phyloP scores from a whole-genome alignment of 2,113 vertebrate species.

The Pongo abelii region DNA sequence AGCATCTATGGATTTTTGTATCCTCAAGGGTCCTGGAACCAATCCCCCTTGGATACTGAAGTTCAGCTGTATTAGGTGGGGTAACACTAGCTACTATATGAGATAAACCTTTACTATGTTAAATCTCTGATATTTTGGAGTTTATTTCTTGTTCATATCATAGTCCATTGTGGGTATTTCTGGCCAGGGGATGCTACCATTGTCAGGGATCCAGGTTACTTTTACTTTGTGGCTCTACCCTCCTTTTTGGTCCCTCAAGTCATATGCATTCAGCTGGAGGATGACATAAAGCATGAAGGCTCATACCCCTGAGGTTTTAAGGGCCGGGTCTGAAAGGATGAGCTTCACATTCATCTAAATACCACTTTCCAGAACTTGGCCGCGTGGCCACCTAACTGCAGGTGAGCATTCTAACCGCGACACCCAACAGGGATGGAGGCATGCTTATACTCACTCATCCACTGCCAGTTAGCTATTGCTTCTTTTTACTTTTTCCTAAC shows the following conservation, averaged over 20 bases:
- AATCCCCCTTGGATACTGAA: background rate
- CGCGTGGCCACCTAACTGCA: rapidly evolving
- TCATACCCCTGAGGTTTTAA: background rate
- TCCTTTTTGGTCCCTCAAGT: too few relatives aligned
- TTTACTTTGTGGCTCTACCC: background rate
- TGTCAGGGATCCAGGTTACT: background rate
- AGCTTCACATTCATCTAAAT: background rate
- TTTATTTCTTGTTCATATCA: background rate
- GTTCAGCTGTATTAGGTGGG: background rate
- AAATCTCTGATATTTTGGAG: background rate
- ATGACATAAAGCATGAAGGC: background rate
- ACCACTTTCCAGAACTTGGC: too few relatives aligned
- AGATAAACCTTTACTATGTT: background rate
- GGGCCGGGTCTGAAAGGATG: background rate
- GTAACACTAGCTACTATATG: background rate
- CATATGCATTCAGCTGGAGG: background rate
- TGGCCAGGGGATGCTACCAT: background rate
- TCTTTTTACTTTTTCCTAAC: background rate
- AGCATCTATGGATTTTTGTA: background rate
- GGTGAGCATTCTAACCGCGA: background rate
- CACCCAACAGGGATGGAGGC: too few relatives aligned
- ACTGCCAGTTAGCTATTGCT: background rate
- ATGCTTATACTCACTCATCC: background rate
- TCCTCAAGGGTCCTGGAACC: background rate
- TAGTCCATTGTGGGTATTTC: background rate